These are phyloP conservation scores for Myanophis thanlyinensis DNA, from an alignment of 2,113 vertebrate genomes.

Conservation along the genomic window DNA sequence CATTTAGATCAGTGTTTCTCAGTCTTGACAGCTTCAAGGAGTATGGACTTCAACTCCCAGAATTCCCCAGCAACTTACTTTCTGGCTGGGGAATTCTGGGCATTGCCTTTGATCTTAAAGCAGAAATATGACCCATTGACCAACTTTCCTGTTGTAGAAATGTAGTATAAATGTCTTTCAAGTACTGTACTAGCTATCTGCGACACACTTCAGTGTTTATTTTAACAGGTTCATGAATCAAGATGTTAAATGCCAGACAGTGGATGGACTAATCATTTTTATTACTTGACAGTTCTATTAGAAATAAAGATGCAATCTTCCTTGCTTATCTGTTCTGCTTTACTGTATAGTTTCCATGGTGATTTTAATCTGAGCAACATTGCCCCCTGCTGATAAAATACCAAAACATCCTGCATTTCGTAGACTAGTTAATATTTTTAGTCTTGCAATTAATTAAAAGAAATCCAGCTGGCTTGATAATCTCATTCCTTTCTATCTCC, in stretches of 20 bases:
- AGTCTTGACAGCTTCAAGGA: not conserved
- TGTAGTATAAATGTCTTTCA: not conserved
- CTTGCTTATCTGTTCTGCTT: not conserved
- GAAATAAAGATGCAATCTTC: not conserved
- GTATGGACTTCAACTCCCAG: not conserved
- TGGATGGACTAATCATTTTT: not conserved
- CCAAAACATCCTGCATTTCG: not conserved
- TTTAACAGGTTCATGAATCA: not conserved
- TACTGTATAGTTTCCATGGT: constrained; percentile 13
- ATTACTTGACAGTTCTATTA: not conserved
- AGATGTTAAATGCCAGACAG: not conserved
- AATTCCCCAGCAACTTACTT: not conserved
- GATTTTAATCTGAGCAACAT: constrained; percentile 5
- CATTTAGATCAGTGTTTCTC: not conserved
- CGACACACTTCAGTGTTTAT: not conserved
- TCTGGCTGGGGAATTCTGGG: not conserved
- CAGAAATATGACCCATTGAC: not conserved
- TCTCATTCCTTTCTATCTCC: not conserved
- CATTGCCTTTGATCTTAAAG: not conserved
- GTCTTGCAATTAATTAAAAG: not conserved
- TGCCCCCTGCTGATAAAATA: constrained; percentile 18
- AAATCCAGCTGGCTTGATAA: not conserved
- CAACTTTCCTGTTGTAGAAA: no score
- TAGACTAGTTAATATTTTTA: not conserved
- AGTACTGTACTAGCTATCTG: not conserved